Evolutionary conservation across 2,888 invertebrate genomes (phyloP).

Genomic region (Parnassius orleans): DNA sequence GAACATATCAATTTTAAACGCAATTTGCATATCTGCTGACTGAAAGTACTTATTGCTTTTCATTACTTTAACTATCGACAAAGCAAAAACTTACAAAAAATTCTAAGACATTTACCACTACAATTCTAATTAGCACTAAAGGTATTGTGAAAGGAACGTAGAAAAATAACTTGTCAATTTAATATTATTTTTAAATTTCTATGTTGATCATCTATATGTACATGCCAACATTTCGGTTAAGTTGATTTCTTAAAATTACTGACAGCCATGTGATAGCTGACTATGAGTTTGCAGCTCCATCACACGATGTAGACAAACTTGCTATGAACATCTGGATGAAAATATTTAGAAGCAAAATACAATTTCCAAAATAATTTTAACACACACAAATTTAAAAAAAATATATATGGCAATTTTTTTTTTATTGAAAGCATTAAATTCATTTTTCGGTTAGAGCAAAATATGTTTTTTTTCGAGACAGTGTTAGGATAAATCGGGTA

Average conservation of each 20-base stretch:
- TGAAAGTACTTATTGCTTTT: constrained; percentile 28
- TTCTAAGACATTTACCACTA: constrained; percentile 36
- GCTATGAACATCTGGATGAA: constrained; percentile 35
- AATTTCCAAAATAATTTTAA: too few species aligned
- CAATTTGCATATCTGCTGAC: background rate
- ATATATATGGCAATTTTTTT: too few species aligned
- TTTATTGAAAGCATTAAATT: too few species aligned
- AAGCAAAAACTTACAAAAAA: constrained; percentile 40
- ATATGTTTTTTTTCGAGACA: too few species aligned
- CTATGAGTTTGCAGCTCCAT: constrained; percentile 71
- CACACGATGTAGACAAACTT: constrained; percentile 72
- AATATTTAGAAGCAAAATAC: constrained; percentile 28
- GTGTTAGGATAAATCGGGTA: too few species aligned
- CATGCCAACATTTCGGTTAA: constrained; percentile 77
- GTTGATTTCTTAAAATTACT: constrained; percentile 77
- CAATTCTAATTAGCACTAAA: constrained; percentile 46
- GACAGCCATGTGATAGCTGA: constrained; percentile 82
- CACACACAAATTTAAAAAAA: too few species aligned
- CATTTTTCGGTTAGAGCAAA: too few species aligned
- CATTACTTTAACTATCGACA: constrained; percentile 29
- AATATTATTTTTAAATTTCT: constrained; percentile 70
- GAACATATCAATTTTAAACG: constrained; percentile 26
- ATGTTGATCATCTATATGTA: constrained; percentile 79
- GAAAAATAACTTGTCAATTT: constrained; percentile 79
- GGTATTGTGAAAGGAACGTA: constrained; percentile 71